Base-by-base conservation (phyloP, 2,888 invertebrate genomes). In the Stramonita haemastoma region DNA sequence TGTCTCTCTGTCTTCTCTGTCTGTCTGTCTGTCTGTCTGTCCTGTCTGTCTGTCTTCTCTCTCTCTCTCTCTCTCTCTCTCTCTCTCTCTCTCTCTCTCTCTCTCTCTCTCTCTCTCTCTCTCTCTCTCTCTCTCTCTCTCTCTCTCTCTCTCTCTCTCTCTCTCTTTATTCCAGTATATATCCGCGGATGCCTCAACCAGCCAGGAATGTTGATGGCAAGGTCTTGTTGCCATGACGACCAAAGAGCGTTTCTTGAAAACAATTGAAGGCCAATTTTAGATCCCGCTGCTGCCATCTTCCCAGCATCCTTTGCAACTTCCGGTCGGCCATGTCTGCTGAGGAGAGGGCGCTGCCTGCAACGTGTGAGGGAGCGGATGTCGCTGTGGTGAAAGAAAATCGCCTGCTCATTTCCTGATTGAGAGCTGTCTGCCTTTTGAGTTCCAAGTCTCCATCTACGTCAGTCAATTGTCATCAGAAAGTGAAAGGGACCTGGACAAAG, bases 91-190 rank as follows among this genome's bases (percentile, higher is more conserved):
- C 36, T 22, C 22, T 83, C 2, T 17, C 46, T 22, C 83, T 22
- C 83, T 22, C 26, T 26, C 83, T 22, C 46, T 26, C 83, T 22
- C 83, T 22, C n/a, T 26, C 83, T 22, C 36, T 46, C 46, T 83
- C 46, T 46, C 83, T 46, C 83, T 8, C 46, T 83, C 46, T 83
- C 46, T 83, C 79, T 34, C 79, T 34, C 79, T 34, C 79, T 79
- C 79, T 83, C 46, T 36, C 26, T 46, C 26, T 36, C 46, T 83
- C 46, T 46, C 36, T 83, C 8, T 83, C 32, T 26, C 32, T 36
- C 26, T 46, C 15, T 83, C 46, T 22, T 0, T n/a, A 11, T 46
- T 15, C 6, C 26, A 36, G 22, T 19, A 26, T 5, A 46, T 2
- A 22, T 11, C 6, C 8, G 73, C 73, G n/a, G 22, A n/a, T 11